Percentiles rank a stretch among this genome's conserved stretches.
Evolutionary conservation across 2,888 invertebrate genomes (phyloP).

Genomic region (Erebia aethiops): DNA sequence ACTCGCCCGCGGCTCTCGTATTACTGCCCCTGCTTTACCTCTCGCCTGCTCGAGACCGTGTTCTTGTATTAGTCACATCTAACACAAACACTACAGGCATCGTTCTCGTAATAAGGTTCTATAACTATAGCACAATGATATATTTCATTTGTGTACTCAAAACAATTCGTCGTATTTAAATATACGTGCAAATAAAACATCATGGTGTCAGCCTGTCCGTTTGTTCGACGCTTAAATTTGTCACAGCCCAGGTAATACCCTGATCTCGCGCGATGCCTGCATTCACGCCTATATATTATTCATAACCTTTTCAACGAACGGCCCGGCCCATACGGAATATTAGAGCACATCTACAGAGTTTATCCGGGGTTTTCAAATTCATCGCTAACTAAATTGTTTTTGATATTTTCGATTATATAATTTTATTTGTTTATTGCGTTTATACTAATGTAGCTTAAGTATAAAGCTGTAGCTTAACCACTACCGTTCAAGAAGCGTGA

Average conservation of each 20-base stretch:
- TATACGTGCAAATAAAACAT: slow-evolving; percentile 42
- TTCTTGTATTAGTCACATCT: no score
- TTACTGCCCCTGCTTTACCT: no score
- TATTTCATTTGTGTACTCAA: slow-evolving; percentile 7
- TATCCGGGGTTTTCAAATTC: slow-evolving; percentile 68
- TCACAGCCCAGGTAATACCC: slow-evolving; percentile 54
- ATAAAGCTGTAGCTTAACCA: neutral
- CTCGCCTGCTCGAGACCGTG: no score
- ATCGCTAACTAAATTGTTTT: slow-evolving; percentile 77
- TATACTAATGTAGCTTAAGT: neutral
- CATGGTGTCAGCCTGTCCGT: slow-evolving; percentile 47
- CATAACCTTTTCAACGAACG: slow-evolving; percentile 75
- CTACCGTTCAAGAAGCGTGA: no score
- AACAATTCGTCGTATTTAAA: slow-evolving; percentile 40
- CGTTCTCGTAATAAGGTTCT: neutral
- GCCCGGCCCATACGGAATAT: slow-evolving; percentile 77
- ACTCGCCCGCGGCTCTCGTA: no score
- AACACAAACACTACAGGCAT: no score
- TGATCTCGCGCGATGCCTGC: slow-evolving; percentile 60
- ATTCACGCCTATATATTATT: slow-evolving; percentile 72
- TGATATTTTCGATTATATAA: slow-evolving; percentile 49
- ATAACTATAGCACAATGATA: neutral
- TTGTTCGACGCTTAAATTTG: slow-evolving; percentile 56
- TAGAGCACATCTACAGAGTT: slow-evolving; percentile 69
- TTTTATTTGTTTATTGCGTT: slow-evolving; percentile 36